These are phyloP conservation scores for Mesaphorura yosii DNA, from an alignment of 1,140 invertebrate genomes.

Conservation along the genomic window DNA sequence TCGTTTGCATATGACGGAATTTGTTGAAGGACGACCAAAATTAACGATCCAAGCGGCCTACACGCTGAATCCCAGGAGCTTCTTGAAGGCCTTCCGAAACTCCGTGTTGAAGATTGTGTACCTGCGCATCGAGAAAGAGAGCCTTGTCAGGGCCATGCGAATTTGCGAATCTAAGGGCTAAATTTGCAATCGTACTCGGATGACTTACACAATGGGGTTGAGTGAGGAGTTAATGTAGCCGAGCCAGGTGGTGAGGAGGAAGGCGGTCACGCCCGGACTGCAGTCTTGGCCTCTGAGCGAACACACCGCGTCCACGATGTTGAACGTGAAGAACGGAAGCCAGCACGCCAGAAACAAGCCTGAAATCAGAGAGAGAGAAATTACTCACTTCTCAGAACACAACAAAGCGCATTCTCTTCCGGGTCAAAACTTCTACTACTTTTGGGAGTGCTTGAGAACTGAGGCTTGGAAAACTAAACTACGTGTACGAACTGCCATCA, in stretches of 20 bases:
- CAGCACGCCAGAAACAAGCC: slow-evolving; percentile 95
- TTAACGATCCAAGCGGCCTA: too few relatives aligned
- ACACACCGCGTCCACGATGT: slow-evolving; percentile 92
- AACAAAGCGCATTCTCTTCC: too few relatives aligned
- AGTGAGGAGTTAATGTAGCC: slow-evolving; percentile 90
- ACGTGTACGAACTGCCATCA: too few relatives aligned
- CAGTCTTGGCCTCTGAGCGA: slow-evolving; percentile 65
- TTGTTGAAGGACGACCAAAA: too few relatives aligned
- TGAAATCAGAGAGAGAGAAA: slow-evolving; percentile 37
- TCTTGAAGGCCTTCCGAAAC: slow-evolving; percentile 97
- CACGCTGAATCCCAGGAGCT: slow-evolving; percentile 53
- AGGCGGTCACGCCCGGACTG: slow-evolving; percentile 73
- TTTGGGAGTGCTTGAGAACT: too few relatives aligned
- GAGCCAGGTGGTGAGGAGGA: slow-evolving; percentile 93
- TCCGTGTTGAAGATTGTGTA: slow-evolving; percentile 99
- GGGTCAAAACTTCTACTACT: too few relatives aligned
- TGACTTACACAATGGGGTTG: slow-evolving; percentile 24
- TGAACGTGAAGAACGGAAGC: slow-evolving; percentile 97
- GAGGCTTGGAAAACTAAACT: too few relatives aligned
- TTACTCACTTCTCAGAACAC: slow-evolving; percentile 6
- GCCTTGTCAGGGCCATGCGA: too few relatives aligned
- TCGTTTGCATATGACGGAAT: background rate
- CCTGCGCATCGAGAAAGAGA: too few relatives aligned
- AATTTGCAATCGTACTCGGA: too few relatives aligned
- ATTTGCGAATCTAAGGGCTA: too few relatives aligned